Conservation (phyloP, 2,888 invertebrate genomes). For the Pandemis cinnamomeana region DNA sequence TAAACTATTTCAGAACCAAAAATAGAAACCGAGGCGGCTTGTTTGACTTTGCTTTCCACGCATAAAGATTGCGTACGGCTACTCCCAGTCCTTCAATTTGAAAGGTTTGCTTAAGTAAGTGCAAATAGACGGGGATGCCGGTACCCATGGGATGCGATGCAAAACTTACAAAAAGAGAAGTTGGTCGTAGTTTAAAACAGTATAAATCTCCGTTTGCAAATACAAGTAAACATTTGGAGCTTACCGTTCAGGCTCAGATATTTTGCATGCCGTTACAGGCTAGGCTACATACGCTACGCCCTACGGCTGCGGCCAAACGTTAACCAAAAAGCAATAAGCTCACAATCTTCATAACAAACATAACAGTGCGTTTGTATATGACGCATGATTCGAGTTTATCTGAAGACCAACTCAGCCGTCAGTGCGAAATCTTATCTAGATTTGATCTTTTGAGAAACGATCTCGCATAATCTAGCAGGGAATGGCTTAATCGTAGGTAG, state of each 20-base stretch:
- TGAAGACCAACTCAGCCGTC: background rate
- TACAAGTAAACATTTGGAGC: slow-evolving; percentile 8
- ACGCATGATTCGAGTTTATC: background rate
- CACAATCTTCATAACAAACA: background rate
- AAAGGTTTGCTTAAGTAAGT: slow-evolving; percentile 23
- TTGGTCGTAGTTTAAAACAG: slow-evolving; percentile 3
- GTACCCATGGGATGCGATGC: background rate
- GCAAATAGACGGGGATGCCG: slow-evolving; percentile 20
- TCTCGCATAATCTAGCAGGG: background rate
- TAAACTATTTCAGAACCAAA: slow-evolving; percentile 28
- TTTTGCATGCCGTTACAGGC: slow-evolving; percentile 5
- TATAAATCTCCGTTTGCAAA: slow-evolving; percentile 5
- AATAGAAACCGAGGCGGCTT: slow-evolving; percentile 27
- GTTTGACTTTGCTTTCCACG: slow-evolving; percentile 33
- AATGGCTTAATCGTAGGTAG: slow-evolving; percentile 8
- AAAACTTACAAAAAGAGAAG: background rate
- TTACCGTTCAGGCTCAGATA: slow-evolving; percentile 15
- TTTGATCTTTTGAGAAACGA: background rate
- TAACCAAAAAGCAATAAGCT: background rate
- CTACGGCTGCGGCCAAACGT: background rate
- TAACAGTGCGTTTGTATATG: background rate
- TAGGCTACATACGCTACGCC: background rate
- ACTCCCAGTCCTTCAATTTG: slow-evolving; percentile 8
- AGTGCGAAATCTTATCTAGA: background rate
- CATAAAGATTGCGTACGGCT: slow-evolving; percentile 4